Percentiles rank a stretch among this genome's conserved stretches.
These are phyloP conservation scores for Brachionus rotundiformis DNA, from an alignment of 1,140 invertebrate genomes.

Conservation along the genomic window DNA sequence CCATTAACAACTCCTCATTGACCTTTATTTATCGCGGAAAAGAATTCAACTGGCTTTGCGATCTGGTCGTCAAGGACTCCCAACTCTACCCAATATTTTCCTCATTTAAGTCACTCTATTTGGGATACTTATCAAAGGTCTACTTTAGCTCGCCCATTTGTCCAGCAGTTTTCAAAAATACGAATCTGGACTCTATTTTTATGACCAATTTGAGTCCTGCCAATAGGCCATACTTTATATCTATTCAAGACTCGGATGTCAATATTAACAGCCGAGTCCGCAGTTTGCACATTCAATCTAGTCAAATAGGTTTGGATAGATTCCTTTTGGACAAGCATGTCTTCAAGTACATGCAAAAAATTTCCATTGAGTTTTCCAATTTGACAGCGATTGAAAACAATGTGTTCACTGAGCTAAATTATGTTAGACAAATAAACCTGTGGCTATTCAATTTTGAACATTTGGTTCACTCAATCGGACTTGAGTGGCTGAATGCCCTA, in stretches of 20 bases:
- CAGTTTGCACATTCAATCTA: constrained; percentile 14
- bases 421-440: neutral
- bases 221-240: neutral
- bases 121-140: neutral
- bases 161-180: constrained; percentile 13
- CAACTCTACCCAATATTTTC: neutral
- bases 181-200: neutral
- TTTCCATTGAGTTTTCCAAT: constrained; percentile 30
- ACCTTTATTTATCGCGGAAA: constrained; percentile 4
- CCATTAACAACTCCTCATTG: constrained; percentile 8
- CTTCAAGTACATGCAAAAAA: neutral
- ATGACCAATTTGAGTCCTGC: neutral
- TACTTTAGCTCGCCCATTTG: neutral
- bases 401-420: neutral
- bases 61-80: neutral
- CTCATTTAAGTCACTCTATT: constrained; percentile 5
- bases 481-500: neutral
- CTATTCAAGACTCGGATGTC: neutral
- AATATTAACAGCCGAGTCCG: neutral
- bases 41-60: constrained; percentile 15
- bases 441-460: constrained; percentile 35
- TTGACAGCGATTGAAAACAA: neutral
- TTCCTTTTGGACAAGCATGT: constrained; percentile 16
- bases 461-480: neutral
- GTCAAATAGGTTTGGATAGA: neutral